Conservation (phyloP, 2,797 vertebrate species). For the Pseudomugil tenellus region DNA sequence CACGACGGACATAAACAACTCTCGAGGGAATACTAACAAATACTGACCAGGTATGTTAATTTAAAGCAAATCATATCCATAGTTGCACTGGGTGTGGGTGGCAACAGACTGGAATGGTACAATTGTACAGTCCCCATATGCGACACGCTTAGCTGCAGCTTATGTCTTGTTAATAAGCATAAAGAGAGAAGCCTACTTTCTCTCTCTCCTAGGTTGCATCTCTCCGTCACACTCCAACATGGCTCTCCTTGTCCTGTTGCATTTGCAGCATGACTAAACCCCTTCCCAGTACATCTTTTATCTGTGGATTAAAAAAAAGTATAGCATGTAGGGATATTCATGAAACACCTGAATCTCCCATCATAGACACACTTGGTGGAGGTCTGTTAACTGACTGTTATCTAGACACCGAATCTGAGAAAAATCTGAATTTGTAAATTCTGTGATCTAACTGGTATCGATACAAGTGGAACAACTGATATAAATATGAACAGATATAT, state of each 20-base stretch:
- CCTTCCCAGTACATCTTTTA: slow-evolving; percentile 66
- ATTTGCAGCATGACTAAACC: slow-evolving; percentile 76
- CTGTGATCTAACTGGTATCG: not conserved
- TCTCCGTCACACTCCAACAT: slow-evolving; percentile 55
- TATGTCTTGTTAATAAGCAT: slow-evolving; percentile 73
- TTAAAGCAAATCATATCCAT: slow-evolving; percentile 69
- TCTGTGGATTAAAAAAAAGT: slow-evolving; percentile 65
- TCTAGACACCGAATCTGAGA: not conserved
- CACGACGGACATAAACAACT: slow-evolving; percentile 60
- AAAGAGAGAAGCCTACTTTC: slow-evolving; percentile 57
- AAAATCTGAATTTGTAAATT: not conserved
- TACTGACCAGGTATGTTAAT: slow-evolving; percentile 76
- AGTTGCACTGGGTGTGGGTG: slow-evolving; percentile 74
- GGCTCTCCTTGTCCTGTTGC: slow-evolving; percentile 60
- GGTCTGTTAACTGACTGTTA: slow-evolving; percentile 40
- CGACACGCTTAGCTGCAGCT: slow-evolving; percentile 66
- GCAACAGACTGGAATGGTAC: slow-evolving; percentile 61
- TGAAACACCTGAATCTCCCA: slow-evolving; percentile 71
- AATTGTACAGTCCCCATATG: slow-evolving; percentile 69
- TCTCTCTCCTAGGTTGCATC: slow-evolving; percentile 43
- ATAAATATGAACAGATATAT: slow-evolving; percentile 19
- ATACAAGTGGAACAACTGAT: not conserved
- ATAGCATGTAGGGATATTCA: slow-evolving; percentile 74
- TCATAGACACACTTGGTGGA: slow-evolving; percentile 54
- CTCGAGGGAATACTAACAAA: slow-evolving; percentile 66